Percentiles rank a stretch among this genome's conserved stretches.
These are phyloP conservation scores for Riparia riparia DNA, from an alignment of 2,113 vertebrate species.

Conservation along the genomic window DNA sequence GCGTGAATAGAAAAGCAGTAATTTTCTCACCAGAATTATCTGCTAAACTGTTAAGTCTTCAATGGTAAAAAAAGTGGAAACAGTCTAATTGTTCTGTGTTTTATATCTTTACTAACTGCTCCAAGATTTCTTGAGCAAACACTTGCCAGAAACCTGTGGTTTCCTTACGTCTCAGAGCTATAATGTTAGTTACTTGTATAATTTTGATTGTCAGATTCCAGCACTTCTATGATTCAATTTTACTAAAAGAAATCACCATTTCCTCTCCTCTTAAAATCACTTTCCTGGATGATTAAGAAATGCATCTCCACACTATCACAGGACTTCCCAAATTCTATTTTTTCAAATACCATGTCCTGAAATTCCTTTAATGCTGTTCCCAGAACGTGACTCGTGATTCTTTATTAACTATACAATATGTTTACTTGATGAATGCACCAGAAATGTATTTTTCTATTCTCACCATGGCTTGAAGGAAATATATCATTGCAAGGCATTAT, in stretches of 20 bases:
- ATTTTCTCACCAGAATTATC: not conserved
- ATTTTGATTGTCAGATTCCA: not conserved
- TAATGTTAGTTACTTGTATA: not conserved
- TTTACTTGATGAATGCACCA: constrained; percentile 21
- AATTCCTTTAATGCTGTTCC: constrained; percentile 22
- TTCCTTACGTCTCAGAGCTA: not conserved
- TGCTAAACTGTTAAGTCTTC: not conserved
- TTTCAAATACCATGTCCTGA: not conserved
- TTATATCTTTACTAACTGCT: not conserved
- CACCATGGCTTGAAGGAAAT: not conserved
- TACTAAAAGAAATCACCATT: not conserved
- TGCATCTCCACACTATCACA: not conserved
- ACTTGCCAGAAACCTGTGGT: not conserved
- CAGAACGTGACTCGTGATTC: constrained; percentile 29
- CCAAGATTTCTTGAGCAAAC: not conserved
- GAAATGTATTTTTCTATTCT: constrained; percentile 5
- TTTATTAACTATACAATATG: constrained; percentile 41
- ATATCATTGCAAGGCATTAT: not conserved
- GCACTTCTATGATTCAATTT: not conserved
- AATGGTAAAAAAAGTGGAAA: not conserved
- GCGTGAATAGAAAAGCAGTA: not conserved
- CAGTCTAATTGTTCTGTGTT: not conserved
- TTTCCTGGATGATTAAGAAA: constrained; percentile 1
- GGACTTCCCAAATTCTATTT: not conserved
- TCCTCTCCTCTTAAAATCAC: not conserved